Evolutionary conservation across 2,888 invertebrate species (phyloP), one percentile per base, ranked within the genome.

Genomic region (Synergus japonicus): DNA sequence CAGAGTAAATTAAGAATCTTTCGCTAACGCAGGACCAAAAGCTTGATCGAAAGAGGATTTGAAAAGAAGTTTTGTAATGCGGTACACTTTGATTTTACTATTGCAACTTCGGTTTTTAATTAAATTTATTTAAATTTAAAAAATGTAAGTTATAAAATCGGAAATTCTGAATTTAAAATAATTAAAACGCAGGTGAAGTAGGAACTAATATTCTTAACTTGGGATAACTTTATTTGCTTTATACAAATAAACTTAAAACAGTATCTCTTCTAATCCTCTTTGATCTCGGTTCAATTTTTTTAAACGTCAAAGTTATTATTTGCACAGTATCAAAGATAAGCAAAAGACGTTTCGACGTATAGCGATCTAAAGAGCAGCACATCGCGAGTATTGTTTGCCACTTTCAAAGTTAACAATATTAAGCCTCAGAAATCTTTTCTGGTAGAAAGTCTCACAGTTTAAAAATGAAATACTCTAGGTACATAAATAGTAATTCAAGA

Each of bases 261-360:
- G 49, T 49, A 10, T 73, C 73, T 49, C 29, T 29, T 69, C 46
- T 46, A 49, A 69, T 69, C 69, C 69, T 69, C 69, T 73, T 54
- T 73, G 49, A 69, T 69, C 15, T 73, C 41, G 37, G n/a, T n/a
- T 73, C 54, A 18, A 73, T 54, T n/a, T 69, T 66, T 49, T 49
- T 13, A 43, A 67, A 22, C n/a, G 44, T 18, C 44, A 18, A 67
- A 44, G 15, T 43, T 43, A 66, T 43, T 66, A 44, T 29, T 29
- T 29, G 67, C 46, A 67, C 67, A 22, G 44, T 44, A 46, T 46
- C 22, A 13, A 67, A 67, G 46, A 22, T 22, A 46, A 73, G 73
- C 54, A 73, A 37, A 15, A 54, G 54, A 73, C 49, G 29, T 29
- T 37, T 46, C n/a, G 46, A 67, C 44, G 5, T 49, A 37, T 29